Base-by-base conservation (phyloP, 1,140 invertebrate genomes). In the Lepidurus packardi region DNA sequence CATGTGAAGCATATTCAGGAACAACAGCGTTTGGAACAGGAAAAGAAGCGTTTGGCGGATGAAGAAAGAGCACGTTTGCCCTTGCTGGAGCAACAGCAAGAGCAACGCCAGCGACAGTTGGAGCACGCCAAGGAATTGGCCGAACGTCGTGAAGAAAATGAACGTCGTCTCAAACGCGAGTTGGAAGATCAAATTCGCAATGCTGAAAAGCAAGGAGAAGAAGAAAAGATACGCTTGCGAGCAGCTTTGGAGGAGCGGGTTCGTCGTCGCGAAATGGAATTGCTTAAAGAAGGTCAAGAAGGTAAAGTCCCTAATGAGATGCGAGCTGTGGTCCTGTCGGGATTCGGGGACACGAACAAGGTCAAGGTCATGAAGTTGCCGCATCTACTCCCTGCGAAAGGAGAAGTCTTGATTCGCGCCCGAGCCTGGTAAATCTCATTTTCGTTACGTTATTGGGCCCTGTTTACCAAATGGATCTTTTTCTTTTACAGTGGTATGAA, bases 271-370 rank as follows among this genome's bases (percentile, higher is more conserved):
- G 73, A 65, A 16, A 65, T 65, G 53, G 53, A n/a, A 16, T 65
- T 65, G 53, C 53, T 65, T 3, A 65, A 65, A 16, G n/a, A 8
- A 65, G 53, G 53, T 7, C 21, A 4, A 7, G 53, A 65, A n/a
- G 53, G 53, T 7, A 65, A 65, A 21, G 21, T 78, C 43, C 73
- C 73, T 24, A 75, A 78, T 44, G 92, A 94, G 85, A 93, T 94
- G 92, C 88, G 90, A 85, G 91, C 91, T 80, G 90, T 95, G 80
- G 91, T 94, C 80, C 88, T 95, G 78, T 92, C 90, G 76, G 90
- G 91, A 82, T 95, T 94, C 85, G 94, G 93, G 41, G 92, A 93
- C 42, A 87, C 94, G 75, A 94, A 94, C 84, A 90, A 91, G 84
- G 90, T 95, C 82, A 94, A 94, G 86, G 90, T 92, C 76, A 87